phyloP scores from a whole-genome alignment of 2,113 vertebrate species.

The Desmodus rotundus region DNA sequence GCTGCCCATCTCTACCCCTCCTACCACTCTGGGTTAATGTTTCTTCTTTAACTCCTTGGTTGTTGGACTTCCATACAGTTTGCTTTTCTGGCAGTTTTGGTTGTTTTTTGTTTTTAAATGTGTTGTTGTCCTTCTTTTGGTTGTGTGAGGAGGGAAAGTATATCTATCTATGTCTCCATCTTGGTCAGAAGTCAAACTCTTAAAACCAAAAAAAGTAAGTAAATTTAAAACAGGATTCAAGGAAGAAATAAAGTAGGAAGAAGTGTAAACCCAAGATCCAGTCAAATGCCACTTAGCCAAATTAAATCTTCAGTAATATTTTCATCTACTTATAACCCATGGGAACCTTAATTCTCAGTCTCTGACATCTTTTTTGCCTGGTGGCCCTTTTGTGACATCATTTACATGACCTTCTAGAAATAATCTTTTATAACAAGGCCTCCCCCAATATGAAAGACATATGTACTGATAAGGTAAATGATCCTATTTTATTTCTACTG shows the following conservation, averaged over 20 bases:
- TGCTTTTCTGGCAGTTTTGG: no score
- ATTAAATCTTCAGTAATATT: background rate
- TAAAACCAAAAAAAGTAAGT: background rate
- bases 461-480: background rate
- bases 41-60: no score
- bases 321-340: background rate
- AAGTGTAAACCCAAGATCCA: background rate
- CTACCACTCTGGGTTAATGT: no score
- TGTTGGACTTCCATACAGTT: no score
- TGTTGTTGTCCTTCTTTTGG: no score
- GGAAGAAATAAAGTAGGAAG: background rate
- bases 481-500: background rate
- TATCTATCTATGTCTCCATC: no score
- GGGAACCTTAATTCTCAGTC: background rate
- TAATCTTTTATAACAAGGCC: background rate
- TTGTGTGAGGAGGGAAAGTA: no score
- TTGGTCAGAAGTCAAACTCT: background rate
- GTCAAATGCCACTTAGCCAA: background rate
- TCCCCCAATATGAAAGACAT: background rate
- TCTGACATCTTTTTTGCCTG: background rate
- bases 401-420: slow-evolving; percentile 18
- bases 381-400: background rate
- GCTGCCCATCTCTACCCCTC: no score
- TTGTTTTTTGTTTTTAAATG: no score
- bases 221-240: background rate